phyloP scores from a whole-genome alignment of 1,140 invertebrate genomes.

The Meteorus sp. region DNA sequence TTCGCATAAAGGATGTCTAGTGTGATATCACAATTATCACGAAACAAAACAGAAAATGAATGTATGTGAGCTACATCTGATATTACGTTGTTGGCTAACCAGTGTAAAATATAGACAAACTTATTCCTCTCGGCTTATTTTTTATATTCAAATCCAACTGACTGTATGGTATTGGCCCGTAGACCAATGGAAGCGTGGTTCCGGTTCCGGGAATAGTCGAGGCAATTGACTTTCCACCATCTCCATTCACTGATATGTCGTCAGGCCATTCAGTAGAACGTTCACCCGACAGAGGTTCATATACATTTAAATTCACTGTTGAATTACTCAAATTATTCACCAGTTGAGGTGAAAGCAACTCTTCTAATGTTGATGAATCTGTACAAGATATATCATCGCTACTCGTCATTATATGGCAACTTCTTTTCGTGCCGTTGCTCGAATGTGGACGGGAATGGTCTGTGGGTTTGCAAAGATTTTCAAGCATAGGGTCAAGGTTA shows the following conservation, averaged over 20 bases:
- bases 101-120: neutral
- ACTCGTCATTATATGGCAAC: neutral
- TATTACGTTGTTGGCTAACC: neutral
- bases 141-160: conserved; percentile 46
- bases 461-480: conserved; percentile 35
- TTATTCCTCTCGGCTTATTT: neutral
- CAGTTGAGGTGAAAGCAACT: conserved; percentile 44
- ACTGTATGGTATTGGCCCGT: conserved; percentile 67
- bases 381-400: conserved; percentile 37
- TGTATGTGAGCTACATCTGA: no score
- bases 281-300: conserved; percentile 8
- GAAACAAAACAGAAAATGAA: no score
- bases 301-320: conserved; percentile 28
- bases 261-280: neutral
- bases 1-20: no score
- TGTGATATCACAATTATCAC: no score
- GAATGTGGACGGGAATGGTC: neutral
- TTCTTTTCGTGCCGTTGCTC: neutral
- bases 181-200: conserved; percentile 61
- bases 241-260: neutral
- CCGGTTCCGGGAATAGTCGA: conserved; percentile 40
- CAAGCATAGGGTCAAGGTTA: neutral
- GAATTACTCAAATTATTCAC: conserved; percentile 49
- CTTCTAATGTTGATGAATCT: conserved; percentile 30
- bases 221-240: conserved; percentile 35